A percentile compares a stretch with the other conserved stretches of the same genome.
phyloP scores from a whole-genome alignment of 2,888 invertebrate genomes.

The Lasioglossum zephyrum region DNA sequence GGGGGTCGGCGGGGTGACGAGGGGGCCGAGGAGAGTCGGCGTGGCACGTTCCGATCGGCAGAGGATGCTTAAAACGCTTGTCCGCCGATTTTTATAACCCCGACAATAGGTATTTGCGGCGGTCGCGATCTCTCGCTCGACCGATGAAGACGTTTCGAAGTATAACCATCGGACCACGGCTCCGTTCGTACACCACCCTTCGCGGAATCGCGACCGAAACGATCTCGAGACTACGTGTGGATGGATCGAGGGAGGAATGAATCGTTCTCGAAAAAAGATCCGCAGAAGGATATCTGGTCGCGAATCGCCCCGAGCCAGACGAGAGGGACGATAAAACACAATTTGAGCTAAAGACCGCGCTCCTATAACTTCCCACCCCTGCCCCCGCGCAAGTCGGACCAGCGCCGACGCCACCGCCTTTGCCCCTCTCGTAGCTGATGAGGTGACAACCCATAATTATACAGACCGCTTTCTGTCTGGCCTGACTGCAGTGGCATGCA shows the following conservation, averaged over 20 bases:
- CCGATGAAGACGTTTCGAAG: constrained; percentile 67
- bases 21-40: constrained; percentile 15
- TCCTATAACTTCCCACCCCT: constrained; percentile 75
- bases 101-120: constrained; percentile 58
- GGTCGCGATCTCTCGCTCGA: constrained; percentile 46
- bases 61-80: constrained; percentile 56
- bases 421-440: constrained; percentile 80
- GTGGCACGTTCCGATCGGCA: constrained; percentile 63
- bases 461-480: constrained; percentile 84
- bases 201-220: not conserved
- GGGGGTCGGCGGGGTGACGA: not conserved
- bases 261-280: not conserved
- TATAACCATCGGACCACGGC: not conserved
- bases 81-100: constrained; percentile 62
- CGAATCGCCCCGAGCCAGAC: constrained; percentile 69
- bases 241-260: not conserved
- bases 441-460: constrained; percentile 85
- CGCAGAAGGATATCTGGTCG: constrained; percentile 21
- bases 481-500: constrained; percentile 83
- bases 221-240: not conserved
- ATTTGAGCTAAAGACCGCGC: constrained; percentile 83
- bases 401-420: constrained; percentile 55
- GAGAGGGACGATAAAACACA: constrained; percentile 83
- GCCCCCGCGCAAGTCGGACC: constrained; percentile 57
- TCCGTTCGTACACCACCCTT: not conserved